Evolutionary conservation across 2,113 vertebrate genomes (phyloP), one percentile per base, ranked within the genome.

Genomic region (Grammomys dolichurus): DNA sequence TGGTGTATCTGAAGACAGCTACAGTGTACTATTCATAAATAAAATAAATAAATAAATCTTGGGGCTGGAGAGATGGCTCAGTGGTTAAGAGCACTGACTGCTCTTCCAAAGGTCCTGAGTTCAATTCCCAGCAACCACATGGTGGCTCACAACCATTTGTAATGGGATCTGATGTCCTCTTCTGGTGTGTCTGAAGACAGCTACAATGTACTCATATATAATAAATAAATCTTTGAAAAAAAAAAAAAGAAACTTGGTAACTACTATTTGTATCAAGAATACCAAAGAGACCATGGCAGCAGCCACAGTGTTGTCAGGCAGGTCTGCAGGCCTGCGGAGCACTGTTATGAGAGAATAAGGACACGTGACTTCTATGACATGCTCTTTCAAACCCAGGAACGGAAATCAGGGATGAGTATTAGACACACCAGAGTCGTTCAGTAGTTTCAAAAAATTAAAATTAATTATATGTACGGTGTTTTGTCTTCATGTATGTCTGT

Each of bases 241-340:
- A n/a, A n/a, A n/a, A n/a, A n/a, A n/a, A n/a, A 90, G 86, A 93
- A 92, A 86, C 46, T 54, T 96, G 19, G n/a, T 89, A 85, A 75
- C 26, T 82, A 14, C 36, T 82, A 3, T 40, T n/a, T 84, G 58
- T 7, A 85, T 85, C 58, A 85, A 85, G 82, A 85, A 46, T 65
- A 46, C 26, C 33, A 40, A 46, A 73, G 54, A 87, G 70, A 46
- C 84, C 36, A 58, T 54, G 20, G 1, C 73, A 67, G 46, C 5
- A 46, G 85, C 31, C 77, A 7, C 43, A 67, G 33, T 87, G 28
- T 46, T 86, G 28, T 91, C 51, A 46, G 65, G 26, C 91, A 48
- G 26, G 12, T 86, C 8, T 54, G n/a, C 70, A 40, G 40, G 40
- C 40, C 40, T 40, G 40, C 31, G 4, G 73, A 46, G 3, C 19